Percentiles rank a stretch among this genome's conserved stretches.
These are phyloP conservation scores for Aphaenogaster floridana DNA, from an alignment of 1,140 invertebrate species.

Conservation along the genomic window DNA sequence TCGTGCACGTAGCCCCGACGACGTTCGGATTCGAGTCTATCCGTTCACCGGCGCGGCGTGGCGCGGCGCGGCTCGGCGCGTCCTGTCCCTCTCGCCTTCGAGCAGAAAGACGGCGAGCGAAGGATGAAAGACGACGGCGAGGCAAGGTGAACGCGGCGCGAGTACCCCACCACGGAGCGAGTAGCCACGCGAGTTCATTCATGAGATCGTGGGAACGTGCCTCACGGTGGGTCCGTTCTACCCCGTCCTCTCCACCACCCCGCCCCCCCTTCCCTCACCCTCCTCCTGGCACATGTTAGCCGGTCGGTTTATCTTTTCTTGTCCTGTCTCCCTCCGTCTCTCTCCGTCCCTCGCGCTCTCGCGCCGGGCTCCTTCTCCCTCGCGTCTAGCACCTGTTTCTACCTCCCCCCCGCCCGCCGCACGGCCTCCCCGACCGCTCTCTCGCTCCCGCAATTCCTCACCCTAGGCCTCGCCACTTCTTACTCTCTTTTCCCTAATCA, in stretches of 20 bases:
- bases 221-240: slow-evolving; percentile 80
- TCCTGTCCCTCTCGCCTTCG: slow-evolving; percentile 67
- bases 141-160: slow-evolving; percentile 75
- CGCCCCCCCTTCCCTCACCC: slow-evolving; percentile 29
- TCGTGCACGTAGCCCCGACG: slow-evolving; percentile 17
- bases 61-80: neutral
- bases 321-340: slow-evolving; percentile 51
- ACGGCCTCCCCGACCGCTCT: slow-evolving; percentile 5
- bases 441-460: slow-evolving; percentile 61
- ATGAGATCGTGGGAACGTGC: slow-evolving; percentile 87
- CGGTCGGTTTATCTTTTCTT: slow-evolving; percentile 62
- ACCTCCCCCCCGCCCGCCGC: slow-evolving; percentile 34
- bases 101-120: slow-evolving; percentile 67
- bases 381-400: slow-evolving; percentile 48
- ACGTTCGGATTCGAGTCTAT: slow-evolving; percentile 43
- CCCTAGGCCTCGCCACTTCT: slow-evolving; percentile 53
- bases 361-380: slow-evolving; percentile 31
- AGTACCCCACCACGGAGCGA: slow-evolving; percentile 77
- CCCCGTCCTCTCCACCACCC: slow-evolving; percentile 70
- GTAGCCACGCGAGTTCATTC: slow-evolving; percentile 87
- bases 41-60: slow-evolving; percentile 29
- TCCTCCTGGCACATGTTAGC: slow-evolving; percentile 59
- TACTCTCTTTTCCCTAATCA: slow-evolving; percentile 52
- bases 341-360: slow-evolving; percentile 1
- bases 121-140: slow-evolving; percentile 60